Base-by-base conservation (phyloP, 1,140 invertebrate species). In the Apocrypta bakeri region DNA sequence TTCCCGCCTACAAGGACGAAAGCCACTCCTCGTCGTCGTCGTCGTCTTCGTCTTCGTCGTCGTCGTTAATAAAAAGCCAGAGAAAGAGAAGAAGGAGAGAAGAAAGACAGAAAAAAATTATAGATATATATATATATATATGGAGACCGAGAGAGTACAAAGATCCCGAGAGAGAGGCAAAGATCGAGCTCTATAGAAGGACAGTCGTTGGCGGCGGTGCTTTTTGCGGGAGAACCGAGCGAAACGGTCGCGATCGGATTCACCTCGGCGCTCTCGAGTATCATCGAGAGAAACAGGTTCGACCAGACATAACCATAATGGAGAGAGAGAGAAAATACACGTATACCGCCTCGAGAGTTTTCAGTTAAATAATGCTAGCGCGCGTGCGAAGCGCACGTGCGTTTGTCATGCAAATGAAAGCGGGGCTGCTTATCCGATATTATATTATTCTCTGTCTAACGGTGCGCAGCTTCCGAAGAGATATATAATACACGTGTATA, bases 231-330 rank as follows among this genome's bases (percentile, higher is more conserved):
- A 56, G 17, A 7, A 42, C 40, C 24, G 73, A 40, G 61, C 29
- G 25, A 77, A 79, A 79, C 56, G 76, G 76, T 79, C 76, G 61
- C 74, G 74, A 78, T 78, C 66, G 40, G 77, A 79, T 73, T 80
- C 69, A 73, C 69, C 79, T 63, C 79, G 48, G 48, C n/a, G 75
- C 61, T 66, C 33, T 56, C 61, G 56, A 42, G 64, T 40, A 40
- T 25, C 64, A 40, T 37, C 64, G 64, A 24, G 29, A 29, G 79
- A 80, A 80, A 80, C 79, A 80, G 71, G 79, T 80, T 80, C 56
- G 79, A 29, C 27, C 68, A 31, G 64, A 68, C 25, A 68, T 27
- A 31, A 27, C 64, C 64, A 68, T 68, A 68, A 27, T 29, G 48
- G 48, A 21, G 48, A 56, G 33, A 2, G 33, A 37, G 33, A 2